These are phyloP conservation scores for Silurus aristotelis DNA, from an alignment of 2,797 vertebrate species.

Conservation along the genomic window DNA sequence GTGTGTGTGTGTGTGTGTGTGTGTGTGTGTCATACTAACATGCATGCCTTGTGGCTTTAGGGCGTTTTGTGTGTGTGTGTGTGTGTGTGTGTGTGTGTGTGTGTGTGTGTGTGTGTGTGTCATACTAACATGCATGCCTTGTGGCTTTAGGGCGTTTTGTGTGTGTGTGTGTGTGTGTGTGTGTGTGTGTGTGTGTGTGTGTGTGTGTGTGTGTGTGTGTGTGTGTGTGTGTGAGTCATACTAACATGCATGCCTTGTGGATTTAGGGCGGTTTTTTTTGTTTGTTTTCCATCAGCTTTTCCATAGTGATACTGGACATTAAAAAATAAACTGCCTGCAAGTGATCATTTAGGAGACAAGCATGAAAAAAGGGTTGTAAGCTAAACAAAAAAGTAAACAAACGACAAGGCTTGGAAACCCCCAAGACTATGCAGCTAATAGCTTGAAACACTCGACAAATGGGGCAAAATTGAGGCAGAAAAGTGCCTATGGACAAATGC, in stretches of 20 bases:
- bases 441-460: background rate
- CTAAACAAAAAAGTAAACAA: background rate
- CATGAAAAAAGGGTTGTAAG: background rate
- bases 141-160: background rate
- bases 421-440: background rate
- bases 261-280: background rate
- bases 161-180: too few species aligned
- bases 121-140: background rate
- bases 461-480: too few species aligned
- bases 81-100: conserved; percentile 1
- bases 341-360: background rate
- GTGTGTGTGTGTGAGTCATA: background rate
- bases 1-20: background rate
- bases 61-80: background rate
- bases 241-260: background rate
- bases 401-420: background rate
- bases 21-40: background rate
- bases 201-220: background rate
- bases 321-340: background rate
- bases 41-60: conserved; percentile 1
- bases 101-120: background rate
- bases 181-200: too few species aligned
- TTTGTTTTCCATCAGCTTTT: background rate
- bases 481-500: too few species aligned
- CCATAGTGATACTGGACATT: background rate